Evolutionary conservation across 2,888 invertebrate species (phyloP), one percentile per base, ranked within the genome.

Genomic region (Leucoptera coffeella): DNA sequence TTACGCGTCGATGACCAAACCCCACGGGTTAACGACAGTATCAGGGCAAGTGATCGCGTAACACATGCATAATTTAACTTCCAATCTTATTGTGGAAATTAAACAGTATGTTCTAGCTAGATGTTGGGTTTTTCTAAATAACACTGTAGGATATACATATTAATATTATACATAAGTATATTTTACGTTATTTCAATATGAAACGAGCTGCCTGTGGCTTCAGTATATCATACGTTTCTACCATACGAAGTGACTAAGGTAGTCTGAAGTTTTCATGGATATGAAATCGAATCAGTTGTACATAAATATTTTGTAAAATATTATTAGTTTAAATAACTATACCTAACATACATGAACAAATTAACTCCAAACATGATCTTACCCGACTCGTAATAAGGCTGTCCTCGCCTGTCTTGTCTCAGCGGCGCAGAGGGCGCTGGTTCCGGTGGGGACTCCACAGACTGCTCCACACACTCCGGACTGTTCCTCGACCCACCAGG

Each of bases 371-470:
- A 17, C n/a, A 15, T 15, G 3, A 9, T 19, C 13, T 22, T 25
- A 44, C 55, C 69, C 38, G 69, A 65, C 53, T 69, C 69, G 64
- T 67, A 69, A 35, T 65, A 64, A 19, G 60, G 62, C 36, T 65
- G 67, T 11, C 64, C 51, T 23, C 62, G 50, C 34, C 64, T 64
- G 13, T 64, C 64, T 45, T 57, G 61, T 26, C 51, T 51, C 23
- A 57, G 40, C 2, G 71, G 62, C 4, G 67, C 72, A 12, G 67
- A 59, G 1, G 71, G 71, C 10, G 72, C 72, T 0, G 72, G 72
- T 31, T 72, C 72, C 2, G 72, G 72, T 1, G 71, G 72, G 1
- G 69, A 71, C 20, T 64, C 67, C 2, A 45, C 61, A 5, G 64
- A 61, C 5, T 57, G 67, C 32, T 69, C 69, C 1, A 65, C 69